phyloP scores from a whole-genome alignment of 2,113 vertebrate genomes.

The Toxotes jaculatrix region DNA sequence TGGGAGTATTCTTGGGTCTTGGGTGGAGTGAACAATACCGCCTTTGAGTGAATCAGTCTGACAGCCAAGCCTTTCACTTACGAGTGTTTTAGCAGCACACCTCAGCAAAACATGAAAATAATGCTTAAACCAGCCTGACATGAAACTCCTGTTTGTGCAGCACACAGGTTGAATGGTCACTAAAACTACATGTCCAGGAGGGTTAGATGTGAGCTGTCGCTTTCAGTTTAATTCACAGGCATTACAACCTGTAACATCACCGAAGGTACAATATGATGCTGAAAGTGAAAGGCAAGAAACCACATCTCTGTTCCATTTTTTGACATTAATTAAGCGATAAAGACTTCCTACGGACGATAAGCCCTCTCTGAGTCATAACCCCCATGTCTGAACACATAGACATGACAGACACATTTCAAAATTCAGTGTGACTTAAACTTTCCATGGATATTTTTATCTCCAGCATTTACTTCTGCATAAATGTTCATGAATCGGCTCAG shows the following conservation, averaged over 20 bases:
- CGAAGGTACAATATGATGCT: not conserved
- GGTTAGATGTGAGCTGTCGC: not conserved
- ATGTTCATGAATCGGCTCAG: no score
- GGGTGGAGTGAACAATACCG: slow-evolving; percentile 55
- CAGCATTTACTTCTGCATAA: not conserved
- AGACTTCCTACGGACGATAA: not conserved
- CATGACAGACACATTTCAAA: not conserved
- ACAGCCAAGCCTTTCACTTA: slow-evolving; percentile 15
- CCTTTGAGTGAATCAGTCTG: slow-evolving; percentile 32
- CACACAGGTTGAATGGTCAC: not conserved
- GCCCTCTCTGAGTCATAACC: not conserved
- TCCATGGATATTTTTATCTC: not conserved
- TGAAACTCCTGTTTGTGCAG: slow-evolving; percentile 23
- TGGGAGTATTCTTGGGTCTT: not conserved
- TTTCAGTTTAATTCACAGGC: not conserved
- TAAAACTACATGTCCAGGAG: not conserved
- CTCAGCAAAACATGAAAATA: slow-evolving; percentile 24
- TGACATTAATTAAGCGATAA: not conserved
- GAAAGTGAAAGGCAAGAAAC: not conserved
- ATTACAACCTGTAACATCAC: not conserved
- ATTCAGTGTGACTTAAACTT: not conserved
- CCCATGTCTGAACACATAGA: not conserved
- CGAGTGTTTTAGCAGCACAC: not conserved
- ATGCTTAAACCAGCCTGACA: slow-evolving; percentile 18
- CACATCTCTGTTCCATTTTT: not conserved